Evolutionary conservation across 2,797 vertebrate genomes (phyloP).

Genomic region (Chrosomus eos): DNA sequence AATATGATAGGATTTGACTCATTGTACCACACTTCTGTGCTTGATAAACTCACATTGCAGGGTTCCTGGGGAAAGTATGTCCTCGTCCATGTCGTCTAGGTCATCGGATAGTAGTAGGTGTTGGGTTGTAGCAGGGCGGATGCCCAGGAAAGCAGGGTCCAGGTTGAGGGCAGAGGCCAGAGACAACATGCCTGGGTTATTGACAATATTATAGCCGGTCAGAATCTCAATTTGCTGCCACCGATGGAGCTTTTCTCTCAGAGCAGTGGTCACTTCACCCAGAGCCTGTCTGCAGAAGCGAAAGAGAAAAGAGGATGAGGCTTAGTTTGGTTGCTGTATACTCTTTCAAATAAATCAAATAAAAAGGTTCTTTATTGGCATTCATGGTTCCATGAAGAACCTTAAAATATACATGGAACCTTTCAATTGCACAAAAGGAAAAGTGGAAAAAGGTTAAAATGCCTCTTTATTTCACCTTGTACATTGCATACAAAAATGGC

Average conservation of each 20-base stretch:
- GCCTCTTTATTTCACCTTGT: background rate
- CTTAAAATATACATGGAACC: background rate
- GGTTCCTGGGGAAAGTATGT: conserved; percentile 89
- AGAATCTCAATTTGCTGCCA: conserved; percentile 95
- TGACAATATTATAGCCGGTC: conserved; percentile 89
- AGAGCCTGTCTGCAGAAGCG: conserved; percentile 83
- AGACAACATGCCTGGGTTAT: conserved; percentile 90
- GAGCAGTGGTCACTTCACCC: conserved; percentile 89
- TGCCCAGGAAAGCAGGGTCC: conserved; percentile 92
- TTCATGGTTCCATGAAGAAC: background rate
- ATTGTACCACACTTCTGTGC: background rate
- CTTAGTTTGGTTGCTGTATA: background rate
- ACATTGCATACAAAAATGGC: background rate
- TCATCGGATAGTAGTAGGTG: conserved; percentile 92
- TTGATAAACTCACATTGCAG: conserved; percentile 84
- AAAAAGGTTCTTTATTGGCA: background rate
- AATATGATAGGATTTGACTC: background rate
- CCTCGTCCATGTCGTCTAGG: conserved; percentile 93
- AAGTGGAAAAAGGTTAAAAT: background rate
- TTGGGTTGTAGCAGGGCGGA: conserved; percentile 84
- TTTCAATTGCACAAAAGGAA: background rate
- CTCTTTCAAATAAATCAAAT: background rate
- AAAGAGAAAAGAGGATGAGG: background rate
- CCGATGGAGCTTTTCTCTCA: conserved; percentile 92
- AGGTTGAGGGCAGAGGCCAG: conserved; percentile 91